These are phyloP conservation scores for Arrhopalites spinosus DNA, from an alignment of 2,888 invertebrate species.

Conservation along the genomic window DNA sequence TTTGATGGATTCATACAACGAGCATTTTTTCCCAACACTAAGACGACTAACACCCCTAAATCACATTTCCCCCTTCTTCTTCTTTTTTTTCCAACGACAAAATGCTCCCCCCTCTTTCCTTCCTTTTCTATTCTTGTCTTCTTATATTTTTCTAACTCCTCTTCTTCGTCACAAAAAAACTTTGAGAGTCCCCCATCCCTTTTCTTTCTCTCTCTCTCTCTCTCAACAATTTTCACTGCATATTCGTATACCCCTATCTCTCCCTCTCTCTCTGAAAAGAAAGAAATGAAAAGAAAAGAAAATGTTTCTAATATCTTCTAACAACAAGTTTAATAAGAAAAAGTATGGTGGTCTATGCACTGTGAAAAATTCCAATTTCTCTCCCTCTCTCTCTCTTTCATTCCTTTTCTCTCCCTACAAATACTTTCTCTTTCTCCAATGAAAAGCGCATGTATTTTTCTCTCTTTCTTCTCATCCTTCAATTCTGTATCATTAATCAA, in stretches of 20 bases:
- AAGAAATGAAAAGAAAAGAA: neutral
- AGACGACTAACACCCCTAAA: slow-evolving; percentile 44
- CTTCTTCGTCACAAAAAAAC: too few species aligned
- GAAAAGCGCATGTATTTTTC: neutral
- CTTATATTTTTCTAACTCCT: neutral
- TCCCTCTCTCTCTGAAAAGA: too few species aligned
- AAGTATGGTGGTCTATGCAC: neutral
- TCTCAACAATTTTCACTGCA: neutral
- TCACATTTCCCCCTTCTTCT: slow-evolving; percentile 40
- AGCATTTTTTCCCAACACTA: slow-evolving; percentile 39
- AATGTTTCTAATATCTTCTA: neutral
- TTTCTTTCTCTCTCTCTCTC: neutral
- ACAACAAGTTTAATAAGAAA: neutral
- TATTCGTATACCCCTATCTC: neutral
- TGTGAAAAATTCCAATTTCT: too few species aligned
- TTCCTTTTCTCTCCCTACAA: too few species aligned
- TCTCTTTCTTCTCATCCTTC: neutral
- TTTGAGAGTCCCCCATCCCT: neutral
- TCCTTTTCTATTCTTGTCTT: slow-evolving; percentile 18
- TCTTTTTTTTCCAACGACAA: slow-evolving; percentile 34
- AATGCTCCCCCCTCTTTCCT: slow-evolving; percentile 38
- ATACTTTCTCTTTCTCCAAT: neutral
- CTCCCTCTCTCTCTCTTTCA: too few species aligned
- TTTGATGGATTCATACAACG: slow-evolving; percentile 54
- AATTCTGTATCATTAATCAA: slow-evolving; percentile 34